Conservation (phyloP, 2,888 invertebrate species). For the Periphyllus acericola region DNA sequence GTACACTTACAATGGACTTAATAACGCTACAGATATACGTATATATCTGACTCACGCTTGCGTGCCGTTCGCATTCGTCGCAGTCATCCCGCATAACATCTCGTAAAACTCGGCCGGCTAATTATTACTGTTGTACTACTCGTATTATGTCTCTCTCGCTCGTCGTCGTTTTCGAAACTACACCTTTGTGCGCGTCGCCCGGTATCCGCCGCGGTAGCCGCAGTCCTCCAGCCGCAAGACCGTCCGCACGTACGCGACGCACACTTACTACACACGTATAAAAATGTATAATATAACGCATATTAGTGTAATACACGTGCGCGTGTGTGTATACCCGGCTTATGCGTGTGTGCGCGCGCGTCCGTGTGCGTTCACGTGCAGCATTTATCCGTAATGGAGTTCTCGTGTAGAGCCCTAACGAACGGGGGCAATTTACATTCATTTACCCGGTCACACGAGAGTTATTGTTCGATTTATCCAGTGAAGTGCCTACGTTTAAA, state of each 20-base stretch:
- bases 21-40: background rate
- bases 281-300: too few relatives aligned
- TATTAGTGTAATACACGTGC: too few relatives aligned
- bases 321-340: too few relatives aligned
- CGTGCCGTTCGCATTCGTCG: slow-evolving; percentile 25
- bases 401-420: background rate
- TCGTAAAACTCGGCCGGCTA: slow-evolving; percentile 21
- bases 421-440: background rate
- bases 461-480: too few relatives aligned
- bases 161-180: background rate
- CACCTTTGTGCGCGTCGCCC: too few relatives aligned
- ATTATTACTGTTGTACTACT: slow-evolving; percentile 6
- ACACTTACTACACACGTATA: too few relatives aligned
- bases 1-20: background rate
- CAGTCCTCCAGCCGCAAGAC: too few relatives aligned
- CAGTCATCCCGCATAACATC: slow-evolving; percentile 5
- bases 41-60: background rate
- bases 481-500: too few relatives aligned
- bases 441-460: too few relatives aligned
- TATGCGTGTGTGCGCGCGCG: too few relatives aligned
- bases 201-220: too few relatives aligned
- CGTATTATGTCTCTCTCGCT: background rate
- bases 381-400: background rate
- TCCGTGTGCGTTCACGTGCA: background rate
- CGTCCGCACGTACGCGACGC: background rate